Evolutionary conservation across 1,140 invertebrate species (phyloP).

Genomic region (Cotesia typhae): DNA sequence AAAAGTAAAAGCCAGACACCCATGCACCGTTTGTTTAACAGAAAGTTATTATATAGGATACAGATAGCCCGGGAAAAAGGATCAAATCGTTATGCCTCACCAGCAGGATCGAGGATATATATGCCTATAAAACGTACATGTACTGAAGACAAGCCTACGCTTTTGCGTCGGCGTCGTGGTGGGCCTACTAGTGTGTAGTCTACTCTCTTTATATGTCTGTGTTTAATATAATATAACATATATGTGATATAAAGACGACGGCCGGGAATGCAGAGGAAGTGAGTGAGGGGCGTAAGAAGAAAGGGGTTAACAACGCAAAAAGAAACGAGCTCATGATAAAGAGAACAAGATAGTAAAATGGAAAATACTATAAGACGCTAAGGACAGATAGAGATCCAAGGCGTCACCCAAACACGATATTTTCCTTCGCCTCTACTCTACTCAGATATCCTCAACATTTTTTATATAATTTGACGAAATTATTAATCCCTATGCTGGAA

Average conservation of each 20-base stretch:
- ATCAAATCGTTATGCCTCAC: too few relatives aligned
- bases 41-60: too few relatives aligned
- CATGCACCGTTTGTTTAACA: too few relatives aligned
- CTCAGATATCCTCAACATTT: not conserved
- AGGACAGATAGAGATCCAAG: not conserved
- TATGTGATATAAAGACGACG: not conserved
- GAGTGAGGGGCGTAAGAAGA: not conserved
- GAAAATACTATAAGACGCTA: not conserved
- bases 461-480: too few relatives aligned
- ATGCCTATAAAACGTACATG: not conserved
- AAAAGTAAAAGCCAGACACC: too few relatives aligned
- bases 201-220: too few relatives aligned
- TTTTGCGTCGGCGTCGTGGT: slow-evolving; percentile 26
- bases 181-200: not conserved
- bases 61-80: too few relatives aligned
- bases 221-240: too few relatives aligned
- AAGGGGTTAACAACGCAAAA: slow-evolving; percentile 6
- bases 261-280: not conserved
- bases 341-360: slow-evolving; percentile 5
- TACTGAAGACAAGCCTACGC: not conserved
- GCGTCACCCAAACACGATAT: not conserved
- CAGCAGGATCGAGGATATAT: too few relatives aligned
- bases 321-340: slow-evolving; percentile 7
- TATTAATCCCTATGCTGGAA: too few relatives aligned
- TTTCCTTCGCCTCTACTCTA: not conserved